Conservation (phyloP, 2,113 vertebrate genomes). For the Rhabdornis inornatus region DNA sequence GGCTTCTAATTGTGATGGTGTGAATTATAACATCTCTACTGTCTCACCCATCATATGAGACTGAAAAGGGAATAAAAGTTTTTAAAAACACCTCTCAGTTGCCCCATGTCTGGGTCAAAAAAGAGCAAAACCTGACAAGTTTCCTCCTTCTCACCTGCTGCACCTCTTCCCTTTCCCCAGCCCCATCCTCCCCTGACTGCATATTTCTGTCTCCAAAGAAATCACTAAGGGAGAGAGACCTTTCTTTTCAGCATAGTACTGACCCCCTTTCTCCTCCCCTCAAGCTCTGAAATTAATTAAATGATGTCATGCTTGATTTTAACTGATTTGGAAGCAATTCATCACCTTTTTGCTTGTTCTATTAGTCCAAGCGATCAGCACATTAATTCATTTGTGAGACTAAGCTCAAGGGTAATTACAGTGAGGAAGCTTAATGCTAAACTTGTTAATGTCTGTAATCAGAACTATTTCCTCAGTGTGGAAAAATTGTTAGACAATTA, state of each 20-base stretch:
- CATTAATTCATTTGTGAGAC: slow-evolving; percentile 82
- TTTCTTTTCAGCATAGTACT: slow-evolving; percentile 24
- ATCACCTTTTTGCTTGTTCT: slow-evolving; percentile 77
- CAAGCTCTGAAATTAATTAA: slow-evolving; percentile 85
- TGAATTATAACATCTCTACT: too few species aligned
- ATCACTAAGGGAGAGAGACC: not conserved
- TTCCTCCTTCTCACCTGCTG: not conserved
- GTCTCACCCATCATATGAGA: too few species aligned
- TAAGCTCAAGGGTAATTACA: slow-evolving; percentile 83
- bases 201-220: not conserved
- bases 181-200: not conserved
- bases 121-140: too few species aligned
- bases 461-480: slow-evolving; percentile 74
- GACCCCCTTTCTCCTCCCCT: not conserved
- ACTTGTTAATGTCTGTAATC: slow-evolving; percentile 80
- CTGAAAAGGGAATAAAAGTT: too few species aligned
- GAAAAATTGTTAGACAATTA: slow-evolving; percentile 81
- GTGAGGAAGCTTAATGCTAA: slow-evolving; percentile 74
- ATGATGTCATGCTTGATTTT: slow-evolving; percentile 86
- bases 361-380: slow-evolving; percentile 75
- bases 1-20: too few species aligned
- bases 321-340: slow-evolving; percentile 89
- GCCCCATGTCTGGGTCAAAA: too few species aligned
- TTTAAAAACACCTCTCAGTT: too few species aligned
- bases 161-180: not conserved